Evolutionary conservation across 1,140 invertebrate genomes (phyloP).

Genomic region (Macrobrachium rosenbergii): DNA sequence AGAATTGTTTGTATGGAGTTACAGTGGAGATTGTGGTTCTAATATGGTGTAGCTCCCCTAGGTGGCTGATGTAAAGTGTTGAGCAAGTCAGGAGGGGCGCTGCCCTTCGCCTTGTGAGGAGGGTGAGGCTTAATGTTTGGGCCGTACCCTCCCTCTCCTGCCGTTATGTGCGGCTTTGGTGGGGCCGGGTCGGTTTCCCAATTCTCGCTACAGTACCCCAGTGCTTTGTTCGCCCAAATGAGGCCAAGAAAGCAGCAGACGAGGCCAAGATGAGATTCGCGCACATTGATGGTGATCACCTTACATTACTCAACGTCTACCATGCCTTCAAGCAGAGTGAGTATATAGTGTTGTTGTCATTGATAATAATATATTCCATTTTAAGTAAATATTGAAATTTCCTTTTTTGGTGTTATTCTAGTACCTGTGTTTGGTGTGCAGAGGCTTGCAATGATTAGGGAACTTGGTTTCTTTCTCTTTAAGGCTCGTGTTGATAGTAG

Average conservation of each 20-base stretch:
- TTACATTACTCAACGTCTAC: conserved; percentile 94
- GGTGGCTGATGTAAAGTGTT: conserved; percentile 63
- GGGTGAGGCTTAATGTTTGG: conserved; percentile 65
- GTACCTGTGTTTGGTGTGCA: no score
- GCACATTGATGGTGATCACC: conserved; percentile 99
- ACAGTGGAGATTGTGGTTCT: conserved; percentile 56
- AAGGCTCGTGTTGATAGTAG: no score
- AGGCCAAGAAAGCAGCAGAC: conserved; percentile 98
- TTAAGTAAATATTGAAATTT: conserved; percentile 10
- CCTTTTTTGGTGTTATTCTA: background rate
- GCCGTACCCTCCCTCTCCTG: conserved; percentile 65
- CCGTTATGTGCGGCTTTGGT: conserved; percentile 58
- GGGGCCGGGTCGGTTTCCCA: conserved; percentile 66
- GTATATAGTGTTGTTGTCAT: conserved; percentile 70
- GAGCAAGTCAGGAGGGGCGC: conserved; percentile 60
- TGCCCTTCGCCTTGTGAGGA: conserved; percentile 59
- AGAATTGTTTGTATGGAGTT: conserved; percentile 37
- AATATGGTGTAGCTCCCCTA: conserved; percentile 62
- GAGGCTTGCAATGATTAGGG: no score
- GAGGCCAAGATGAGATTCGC: conserved; percentile 99
- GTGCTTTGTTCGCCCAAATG: conserved; percentile 99
- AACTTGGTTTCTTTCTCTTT: no score
- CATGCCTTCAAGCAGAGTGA: conserved; percentile 99
- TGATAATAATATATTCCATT: background rate
- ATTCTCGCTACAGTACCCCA: conserved; percentile 86